Conservation (phyloP, 2,888 invertebrate genomes). For the Eupithecia exiguata region DNA sequence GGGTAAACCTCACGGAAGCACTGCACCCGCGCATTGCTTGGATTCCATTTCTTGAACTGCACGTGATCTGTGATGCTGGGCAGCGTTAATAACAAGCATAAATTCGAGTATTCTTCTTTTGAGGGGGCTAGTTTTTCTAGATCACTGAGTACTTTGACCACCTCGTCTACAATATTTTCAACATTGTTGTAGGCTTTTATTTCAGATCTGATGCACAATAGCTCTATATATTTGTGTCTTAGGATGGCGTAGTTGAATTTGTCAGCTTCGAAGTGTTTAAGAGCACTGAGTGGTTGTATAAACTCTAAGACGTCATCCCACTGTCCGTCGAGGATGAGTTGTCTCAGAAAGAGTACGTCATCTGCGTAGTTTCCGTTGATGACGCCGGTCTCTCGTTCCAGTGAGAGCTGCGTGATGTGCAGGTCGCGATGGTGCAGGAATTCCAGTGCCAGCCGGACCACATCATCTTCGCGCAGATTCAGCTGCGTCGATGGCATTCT, state of each 20-base stretch:
- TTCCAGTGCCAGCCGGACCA: constrained; percentile 92
- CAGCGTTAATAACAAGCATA: constrained; percentile 94
- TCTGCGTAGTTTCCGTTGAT: constrained; percentile 97
- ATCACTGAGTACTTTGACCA: constrained; percentile 94
- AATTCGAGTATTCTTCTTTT: constrained; percentile 96
- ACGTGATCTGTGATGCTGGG: constrained; percentile 96
- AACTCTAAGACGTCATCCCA: constrained; percentile 99
- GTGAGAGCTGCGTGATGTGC: constrained; percentile 94
- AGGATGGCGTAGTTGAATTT: constrained; percentile 94
- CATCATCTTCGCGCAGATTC: constrained; percentile 94
- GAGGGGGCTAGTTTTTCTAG: constrained; percentile 94
- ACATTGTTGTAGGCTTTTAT: constrained; percentile 93
- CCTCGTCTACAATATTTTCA: constrained; percentile 96
- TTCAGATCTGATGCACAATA: constrained; percentile 97
- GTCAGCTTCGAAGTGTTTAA: constrained; percentile 92
- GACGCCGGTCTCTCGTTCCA: constrained; percentile 97
- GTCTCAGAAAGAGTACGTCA: constrained; percentile 96
- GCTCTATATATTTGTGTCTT: constrained; percentile 96
- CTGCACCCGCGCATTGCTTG: constrained; percentile 95
- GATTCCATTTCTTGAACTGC: constrained; percentile 98
- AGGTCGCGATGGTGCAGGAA: constrained; percentile 95
- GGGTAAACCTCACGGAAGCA: constrained; percentile 95
- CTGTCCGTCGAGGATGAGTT: constrained; percentile 97
- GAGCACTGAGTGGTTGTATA: constrained; percentile 94
- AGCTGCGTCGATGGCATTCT: constrained; percentile 92